Evolutionary conservation across 2,888 invertebrate genomes (phyloP).

Genomic region (Colostygia pectinataria): DNA sequence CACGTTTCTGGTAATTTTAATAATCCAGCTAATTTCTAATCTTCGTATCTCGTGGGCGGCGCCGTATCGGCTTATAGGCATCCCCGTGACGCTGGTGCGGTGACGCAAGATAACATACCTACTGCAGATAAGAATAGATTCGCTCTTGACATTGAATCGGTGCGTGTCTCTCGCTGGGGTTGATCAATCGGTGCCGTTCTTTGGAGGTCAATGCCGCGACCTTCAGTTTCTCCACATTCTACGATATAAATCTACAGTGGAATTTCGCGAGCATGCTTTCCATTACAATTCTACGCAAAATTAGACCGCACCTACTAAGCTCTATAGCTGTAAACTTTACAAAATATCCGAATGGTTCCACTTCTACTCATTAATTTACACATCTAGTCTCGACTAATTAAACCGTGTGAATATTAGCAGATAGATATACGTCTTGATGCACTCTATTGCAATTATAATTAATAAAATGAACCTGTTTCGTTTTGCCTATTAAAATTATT

Average conservation of each 20-base stretch:
- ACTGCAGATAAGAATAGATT: conserved; percentile 49
- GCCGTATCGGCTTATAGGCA: conserved; percentile 38
- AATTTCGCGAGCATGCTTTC: conserved; percentile 18
- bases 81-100: conserved; percentile 40
- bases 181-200: conserved; percentile 44
- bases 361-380: conserved; percentile 13
- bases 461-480: conserved; percentile 22
- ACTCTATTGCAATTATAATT: conserved; percentile 19
- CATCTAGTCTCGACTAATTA: conserved; percentile 23
- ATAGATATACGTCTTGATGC: conserved; percentile 27
- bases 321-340: background rate
- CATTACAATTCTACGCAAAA: conserved; percentile 1
- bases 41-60: conserved; percentile 21
- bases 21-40: conserved; percentile 24
- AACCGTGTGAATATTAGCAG: conserved; percentile 26
- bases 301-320: background rate
- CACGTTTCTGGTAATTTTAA: conserved; percentile 22
- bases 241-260: conserved; percentile 32
- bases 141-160: conserved; percentile 56
- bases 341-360: background rate
- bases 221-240: conserved; percentile 40
- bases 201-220: conserved; percentile 53
- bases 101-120: conserved; percentile 40
- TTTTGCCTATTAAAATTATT: conserved; percentile 16
- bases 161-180: conserved; percentile 48